A percentile compares a stretch with the other conserved stretches of the same genome.
Conservation (phyloP, 2,797 vertebrate genomes). For the Bovichtus variegatus region DNA sequence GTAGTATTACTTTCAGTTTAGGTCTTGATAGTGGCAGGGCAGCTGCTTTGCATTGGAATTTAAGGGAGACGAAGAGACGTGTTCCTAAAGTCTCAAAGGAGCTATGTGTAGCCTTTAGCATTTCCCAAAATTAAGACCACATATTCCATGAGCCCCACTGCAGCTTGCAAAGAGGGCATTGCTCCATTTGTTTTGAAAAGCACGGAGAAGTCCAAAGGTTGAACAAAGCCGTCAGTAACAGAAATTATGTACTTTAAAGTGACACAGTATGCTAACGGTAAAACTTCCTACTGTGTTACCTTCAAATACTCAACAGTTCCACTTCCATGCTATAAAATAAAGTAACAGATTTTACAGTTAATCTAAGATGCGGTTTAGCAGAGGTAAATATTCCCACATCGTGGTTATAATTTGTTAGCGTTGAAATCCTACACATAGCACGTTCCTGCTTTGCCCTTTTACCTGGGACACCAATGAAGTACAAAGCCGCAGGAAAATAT, state of each 20-base stretch:
- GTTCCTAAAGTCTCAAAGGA: background rate
- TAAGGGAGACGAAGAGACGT: conserved; percentile 11
- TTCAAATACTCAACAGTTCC: background rate
- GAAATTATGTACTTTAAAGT: background rate
- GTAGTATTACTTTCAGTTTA: conserved; percentile 23
- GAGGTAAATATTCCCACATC: background rate
- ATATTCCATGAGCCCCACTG: background rate
- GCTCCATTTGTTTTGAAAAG: background rate
- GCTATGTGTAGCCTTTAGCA: conserved; percentile 21
- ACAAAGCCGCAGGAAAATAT: background rate
- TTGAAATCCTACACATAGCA: conserved; percentile 22
- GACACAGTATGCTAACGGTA: background rate
- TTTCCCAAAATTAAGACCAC: background rate
- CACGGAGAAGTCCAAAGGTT: background rate
- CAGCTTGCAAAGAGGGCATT: background rate
- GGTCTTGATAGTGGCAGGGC: conserved; percentile 13
- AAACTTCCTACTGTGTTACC: background rate
- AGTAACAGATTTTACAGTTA: background rate
- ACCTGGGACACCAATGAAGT: background rate
- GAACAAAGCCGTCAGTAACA: background rate
- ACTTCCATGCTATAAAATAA: background rate
- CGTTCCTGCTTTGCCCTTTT: conserved; percentile 3
- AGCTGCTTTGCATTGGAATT: conserved; percentile 16
- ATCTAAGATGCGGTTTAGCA: background rate
- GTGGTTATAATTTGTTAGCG: background rate